Evolutionary conservation across 2,888 invertebrate species (phyloP), one percentile per base, ranked within the genome.

Genomic region (Nomada ruficornis): DNA sequence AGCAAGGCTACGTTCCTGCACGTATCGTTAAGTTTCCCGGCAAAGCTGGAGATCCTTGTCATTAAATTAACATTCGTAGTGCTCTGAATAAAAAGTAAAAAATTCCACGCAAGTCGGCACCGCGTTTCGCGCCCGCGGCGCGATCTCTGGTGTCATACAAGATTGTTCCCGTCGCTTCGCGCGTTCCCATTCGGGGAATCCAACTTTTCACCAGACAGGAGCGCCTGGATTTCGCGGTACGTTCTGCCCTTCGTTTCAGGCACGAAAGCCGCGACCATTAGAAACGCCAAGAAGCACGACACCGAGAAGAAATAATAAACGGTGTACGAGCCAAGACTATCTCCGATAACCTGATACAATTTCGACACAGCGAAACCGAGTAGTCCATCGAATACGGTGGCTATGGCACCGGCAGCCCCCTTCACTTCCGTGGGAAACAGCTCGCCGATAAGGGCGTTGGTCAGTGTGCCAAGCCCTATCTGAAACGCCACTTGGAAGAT

Each of bases 221-320:
- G 90, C 5, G 88, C 89, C 69, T 93, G 93, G 65, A 94, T 93
- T 67, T 93, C 91, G 3, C 74, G 80, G 23, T 93, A 93, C 3
- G 91, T 93, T 76, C 92, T 92, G 65, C 90, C 90, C 76, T 92
- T 94, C 2, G 94, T 94, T 73, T 94, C 94, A 2, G 93, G 94
- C 3, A 94, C 89, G 47, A 82, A 90, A 3, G 89, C 73, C 2
- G 88, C 68, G 18, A 93, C 91, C 77, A 94, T 91, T 20, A 92
- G 11, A 64, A 93, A 92, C 0, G 92, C 90, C 0, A 92, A 50
- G 3, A 91, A 85, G 50, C 92, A 93, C 1, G 91, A 92, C 0
- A 70, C 89, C 1, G 92, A 87, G 78, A 93, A 94, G 74, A 93
- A 89, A 52, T 90, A 90, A 68, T 93, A 94, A 52, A 90, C 88